phyloP scores from a whole-genome alignment of 2,888 invertebrate genomes.

The Neelides folsomi region DNA sequence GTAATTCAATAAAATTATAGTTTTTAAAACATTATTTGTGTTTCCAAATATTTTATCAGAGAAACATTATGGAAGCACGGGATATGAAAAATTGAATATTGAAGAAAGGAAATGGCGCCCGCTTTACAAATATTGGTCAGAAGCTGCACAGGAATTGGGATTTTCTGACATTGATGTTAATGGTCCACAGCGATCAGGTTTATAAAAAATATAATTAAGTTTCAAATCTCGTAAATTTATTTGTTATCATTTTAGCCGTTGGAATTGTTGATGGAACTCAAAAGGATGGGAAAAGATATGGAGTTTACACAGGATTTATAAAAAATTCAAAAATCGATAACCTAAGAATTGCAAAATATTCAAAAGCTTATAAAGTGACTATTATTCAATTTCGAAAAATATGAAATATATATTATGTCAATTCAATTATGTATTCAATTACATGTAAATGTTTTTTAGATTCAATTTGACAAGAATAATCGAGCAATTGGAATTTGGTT shows the following conservation, averaged over 20 bases:
- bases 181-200: constrained; percentile 17
- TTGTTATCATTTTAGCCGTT: not conserved
- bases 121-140: constrained; percentile 11
- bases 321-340: constrained; percentile 11
- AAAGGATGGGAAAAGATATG: not conserved
- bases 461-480: constrained; percentile 15
- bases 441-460: constrained; percentile 2
- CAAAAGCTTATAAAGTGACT: constrained; percentile 14
- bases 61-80: not conserved
- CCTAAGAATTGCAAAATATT: constrained; percentile 13
- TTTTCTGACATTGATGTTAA: constrained; percentile 18
- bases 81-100: constrained; percentile 1
- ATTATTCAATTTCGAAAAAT: not conserved
- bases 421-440: not conserved
- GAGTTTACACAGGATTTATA: constrained; percentile 10
- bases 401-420: not conserved
- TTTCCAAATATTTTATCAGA: too few species aligned
- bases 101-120: constrained; percentile 1
- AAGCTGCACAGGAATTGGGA: constrained; percentile 18
- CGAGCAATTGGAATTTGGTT: constrained; percentile 17
- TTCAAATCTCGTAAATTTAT: too few species aligned
- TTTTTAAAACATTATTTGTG: too few species aligned
- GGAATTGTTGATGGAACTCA: constrained; percentile 3
- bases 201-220: too few species aligned
- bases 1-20: too few species aligned